Base-by-base conservation (phyloP, 1,140 invertebrate genomes). In the Liolophura sinensis region DNA sequence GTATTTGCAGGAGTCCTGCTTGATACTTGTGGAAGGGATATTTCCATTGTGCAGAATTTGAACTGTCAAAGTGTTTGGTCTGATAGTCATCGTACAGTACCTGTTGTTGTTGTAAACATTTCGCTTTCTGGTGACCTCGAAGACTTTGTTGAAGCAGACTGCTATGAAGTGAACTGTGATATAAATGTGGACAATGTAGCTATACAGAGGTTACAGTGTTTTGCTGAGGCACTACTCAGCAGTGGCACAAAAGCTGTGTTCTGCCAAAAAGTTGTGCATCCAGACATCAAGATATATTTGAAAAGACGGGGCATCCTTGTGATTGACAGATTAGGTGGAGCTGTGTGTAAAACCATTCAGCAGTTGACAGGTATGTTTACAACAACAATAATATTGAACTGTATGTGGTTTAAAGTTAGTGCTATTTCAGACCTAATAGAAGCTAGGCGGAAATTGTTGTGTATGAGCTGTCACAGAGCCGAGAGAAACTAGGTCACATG, bases 231-330 rank as follows among this genome's bases (percentile, higher is more conserved):
- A 14, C 57, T 73, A 14, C 59, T 67, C n/a, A 59, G 60, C 22
- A n/a, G 31, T 15, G 46, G 64, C 27, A 71, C 74, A 57, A 72
- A 69, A 18, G 20, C 75, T 27, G 54, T 77, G 14, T 60, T 77
- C 24, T 77, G 75, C 67, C 75, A 77, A 67, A 73, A 73, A 60
- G 75, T 77, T 7, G 66, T 77, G 40, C 75, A 77, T 54, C 75
- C 75, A 48, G 54, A 67, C 20, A 22, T 77, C n/a, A 75, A 75
- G 61, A 20, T 50, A 24, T 40, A 55, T 18, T 57, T 77, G 31
- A 50, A 55, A 92, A 75, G 93, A 90, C 73, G 92, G 86, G 79
- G 93, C 90, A 74, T 93, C 84, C 75, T 93, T 90, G 73, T 93
- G 88, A 60, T 93, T 91, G 67, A 87, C 87, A 78, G 88, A 40